phyloP scores from a whole-genome alignment of 2,797 vertebrate genomes.

The Echiichthys vipera region DNA sequence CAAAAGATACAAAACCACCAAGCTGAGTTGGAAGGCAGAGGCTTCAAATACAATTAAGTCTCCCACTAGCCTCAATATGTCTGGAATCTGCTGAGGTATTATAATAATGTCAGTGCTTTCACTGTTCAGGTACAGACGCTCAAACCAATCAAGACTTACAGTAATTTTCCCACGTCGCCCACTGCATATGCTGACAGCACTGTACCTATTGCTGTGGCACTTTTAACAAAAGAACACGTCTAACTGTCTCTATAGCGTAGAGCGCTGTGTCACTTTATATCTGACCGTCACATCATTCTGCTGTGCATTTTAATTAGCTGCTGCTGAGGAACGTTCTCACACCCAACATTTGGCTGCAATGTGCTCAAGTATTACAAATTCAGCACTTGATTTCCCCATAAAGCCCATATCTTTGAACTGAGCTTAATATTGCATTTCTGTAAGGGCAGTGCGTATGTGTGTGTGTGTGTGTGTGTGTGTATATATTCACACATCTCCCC shows the following conservation, averaged over 20 bases:
- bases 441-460: no score
- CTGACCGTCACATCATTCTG: slow-evolving; percentile 17
- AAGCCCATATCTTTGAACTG: slow-evolving; percentile 37
- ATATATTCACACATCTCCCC: slow-evolving; percentile 3
- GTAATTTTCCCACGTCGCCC: slow-evolving; percentile 46
- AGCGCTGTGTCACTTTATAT: slow-evolving; percentile 23
- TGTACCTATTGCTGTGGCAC: slow-evolving; percentile 36
- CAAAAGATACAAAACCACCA: slow-evolving; percentile 40
- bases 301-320: slow-evolving; percentile 57
- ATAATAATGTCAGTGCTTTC: slow-evolving; percentile 30
- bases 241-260: slow-evolving; percentile 13
- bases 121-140: slow-evolving; percentile 34
- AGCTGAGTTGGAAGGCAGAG: slow-evolving; percentile 26
- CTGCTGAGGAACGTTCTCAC: slow-evolving; percentile 11
- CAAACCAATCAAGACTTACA: slow-evolving; percentile 53
- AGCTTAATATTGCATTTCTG: slow-evolving; percentile 27
- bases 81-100: slow-evolving; percentile 61
- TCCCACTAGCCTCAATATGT: slow-evolving; percentile 57
- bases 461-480: background rate
- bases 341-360: slow-evolving; percentile 32
- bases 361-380: slow-evolving; percentile 46
- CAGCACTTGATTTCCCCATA: slow-evolving; percentile 49
- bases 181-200: slow-evolving; percentile 45
- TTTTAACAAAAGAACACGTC: slow-evolving; percentile 34
- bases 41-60: slow-evolving; percentile 51